phyloP scores from a whole-genome alignment of 2,888 invertebrate genomes.

The Aproaerema taeniolella region DNA sequence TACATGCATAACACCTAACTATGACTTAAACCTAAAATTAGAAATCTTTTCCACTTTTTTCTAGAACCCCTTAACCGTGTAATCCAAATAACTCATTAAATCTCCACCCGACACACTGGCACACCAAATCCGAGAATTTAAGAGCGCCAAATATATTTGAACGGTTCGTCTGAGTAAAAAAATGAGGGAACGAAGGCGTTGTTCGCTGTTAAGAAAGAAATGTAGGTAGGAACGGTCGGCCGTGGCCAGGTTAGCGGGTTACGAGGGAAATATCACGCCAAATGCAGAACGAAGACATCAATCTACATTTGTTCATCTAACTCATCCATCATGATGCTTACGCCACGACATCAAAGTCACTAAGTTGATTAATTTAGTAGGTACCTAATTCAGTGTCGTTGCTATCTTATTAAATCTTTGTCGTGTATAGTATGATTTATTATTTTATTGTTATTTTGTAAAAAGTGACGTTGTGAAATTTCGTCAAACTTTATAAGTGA shows the following conservation, averaged over 20 bases:
- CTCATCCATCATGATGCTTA: constrained; percentile 24
- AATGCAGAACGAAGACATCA: constrained; percentile 27
- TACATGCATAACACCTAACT: too few species aligned
- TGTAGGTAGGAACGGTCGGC: constrained; percentile 21
- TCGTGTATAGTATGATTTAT: too few species aligned
- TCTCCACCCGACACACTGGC: constrained; percentile 6
- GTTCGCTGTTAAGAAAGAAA: constrained; percentile 31
- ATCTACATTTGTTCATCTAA: constrained; percentile 9
- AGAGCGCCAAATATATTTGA: constrained; percentile 18
- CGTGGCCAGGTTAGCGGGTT: constrained; percentile 52
- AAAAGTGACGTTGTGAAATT: too few species aligned
- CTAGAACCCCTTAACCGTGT: constrained; percentile 10
- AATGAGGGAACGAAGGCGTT: constrained; percentile 52
- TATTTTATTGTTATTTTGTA: too few species aligned
- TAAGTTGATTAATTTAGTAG: too few species aligned
- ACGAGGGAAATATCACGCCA: constrained; percentile 36
- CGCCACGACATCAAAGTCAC: too few species aligned
- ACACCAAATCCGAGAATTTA: neutral
- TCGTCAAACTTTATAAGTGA: too few species aligned
- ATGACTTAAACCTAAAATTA: too few species aligned
- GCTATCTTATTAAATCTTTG: too few species aligned
- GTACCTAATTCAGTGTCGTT: too few species aligned
- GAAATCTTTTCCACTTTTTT: too few species aligned
- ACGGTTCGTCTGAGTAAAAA: constrained; percentile 33
- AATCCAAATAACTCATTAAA: constrained; percentile 9